Evolutionary conservation across 2,113 vertebrate species (phyloP), one percentile per base, ranked within the genome.

Genomic region (Chaetodon trifascialis): DNA sequence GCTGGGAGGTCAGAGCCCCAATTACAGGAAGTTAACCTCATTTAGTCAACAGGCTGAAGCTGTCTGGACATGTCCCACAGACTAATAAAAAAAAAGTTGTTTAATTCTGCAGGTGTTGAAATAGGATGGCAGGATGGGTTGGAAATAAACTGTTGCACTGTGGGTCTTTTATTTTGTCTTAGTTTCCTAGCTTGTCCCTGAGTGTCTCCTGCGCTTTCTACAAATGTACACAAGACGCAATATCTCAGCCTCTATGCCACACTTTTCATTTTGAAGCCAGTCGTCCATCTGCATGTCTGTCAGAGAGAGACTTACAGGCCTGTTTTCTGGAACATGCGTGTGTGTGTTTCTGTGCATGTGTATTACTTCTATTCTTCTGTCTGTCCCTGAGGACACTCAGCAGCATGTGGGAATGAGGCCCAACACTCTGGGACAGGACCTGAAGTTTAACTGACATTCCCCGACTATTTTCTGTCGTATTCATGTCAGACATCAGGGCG

Each of bases 11-110:
- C 84, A 81, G 54, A 70, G 78, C 46, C 76, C 71, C 74, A 77
- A 75, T 84, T 92, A 82, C 49, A 71, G 76, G 63, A 85, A 73
- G 82, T 84, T 70, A 89, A 83, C 85, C 78, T 73, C 46, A 78
- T 88, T 87, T 83, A 86, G 66, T 84, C 79, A 80, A 64, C 79
- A 80, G 40, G 30, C 55, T 69, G 17, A 54, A 60, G 74, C 80
- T 89, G 89, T 89, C 75, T 74, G 62, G 55, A 83, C 77, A 60
- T 63, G 74, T 82, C 68, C 30, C 44, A 58, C 65, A 65, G 73
- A 73, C 21, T 52, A 71, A 59, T 79, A 76, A 47, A 75, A 80
- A 69, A 21, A 52, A 34, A 1, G 0, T 23, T 11, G 3, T 76
- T 78, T 59, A 79, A 47, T 73, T 51, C 42, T 60, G 47, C 30